Base-by-base conservation (phyloP, 2,888 invertebrate species). In the Stramonita haemastoma region DNA sequence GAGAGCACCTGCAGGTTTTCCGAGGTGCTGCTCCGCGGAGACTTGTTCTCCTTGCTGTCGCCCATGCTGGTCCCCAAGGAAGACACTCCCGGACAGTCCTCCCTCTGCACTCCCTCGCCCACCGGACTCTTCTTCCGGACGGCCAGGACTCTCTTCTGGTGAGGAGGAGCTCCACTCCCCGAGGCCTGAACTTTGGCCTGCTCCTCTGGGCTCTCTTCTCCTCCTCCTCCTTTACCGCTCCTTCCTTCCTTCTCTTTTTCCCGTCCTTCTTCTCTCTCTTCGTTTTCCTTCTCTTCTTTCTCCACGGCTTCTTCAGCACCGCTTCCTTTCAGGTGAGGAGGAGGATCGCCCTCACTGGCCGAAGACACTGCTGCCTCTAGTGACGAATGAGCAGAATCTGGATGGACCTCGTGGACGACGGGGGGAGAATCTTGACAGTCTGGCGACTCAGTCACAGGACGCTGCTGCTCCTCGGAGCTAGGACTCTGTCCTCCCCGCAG, bases 1-100 rank as follows among this genome's bases (percentile, higher is more conserved):
- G 98, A 94, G 32, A 95, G 92, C 86, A 94, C 93, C 83, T 93
- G 93, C 66, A 95, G 93, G 87, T 93, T 94, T 83, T 95, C 95
- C 8, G 94, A 93, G 8, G 93, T 94, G 89, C 94, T 94, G 56
- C 93, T 92, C 83, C 94, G 92, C 8, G 94, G 94, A 34, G 94
- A 94, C 91, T 92, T 93, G 81, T 92, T 92, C 34, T 90, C 90
- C 89, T 83, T 89, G 36, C 56, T 29, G 56, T 70, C 81, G 79
- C 87, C 73, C 73, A 73, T 73, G 73, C 73, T 73, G 29, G n/a
- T n/a, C n/a, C n/a, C n/a, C 0, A 26, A 6, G 5, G 73, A 73
- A 26, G 73, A 73, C 26, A n/a, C 73, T 73, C 73, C 29, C 73
- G 5, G 73, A 70, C 26, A 70, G n/a, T 73, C n/a, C 29, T n/a